phyloP scores from a whole-genome alignment of 2,113 vertebrate genomes.

The Nothobranchius kuhntae region DNA sequence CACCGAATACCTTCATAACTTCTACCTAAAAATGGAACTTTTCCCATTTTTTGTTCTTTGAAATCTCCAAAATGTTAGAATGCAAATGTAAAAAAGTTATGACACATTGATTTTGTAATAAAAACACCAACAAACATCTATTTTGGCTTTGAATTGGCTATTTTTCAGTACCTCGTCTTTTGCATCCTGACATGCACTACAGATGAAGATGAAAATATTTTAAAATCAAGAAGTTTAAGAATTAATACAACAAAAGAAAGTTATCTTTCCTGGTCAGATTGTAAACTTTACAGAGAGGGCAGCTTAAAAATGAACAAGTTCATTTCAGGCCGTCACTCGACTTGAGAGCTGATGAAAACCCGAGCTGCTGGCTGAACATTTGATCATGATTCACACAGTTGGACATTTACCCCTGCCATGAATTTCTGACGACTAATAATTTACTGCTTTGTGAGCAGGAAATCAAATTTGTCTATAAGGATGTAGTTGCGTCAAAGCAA shows the following conservation, averaged over 20 bases:
- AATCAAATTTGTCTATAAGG: slow-evolving; percentile 14
- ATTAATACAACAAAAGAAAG: too few species aligned
- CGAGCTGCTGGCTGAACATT: neutral
- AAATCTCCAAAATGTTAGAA: neutral
- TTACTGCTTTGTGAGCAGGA: neutral
- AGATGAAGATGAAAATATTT: too few species aligned
- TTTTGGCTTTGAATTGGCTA: too few species aligned
- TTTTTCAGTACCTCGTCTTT: too few species aligned
- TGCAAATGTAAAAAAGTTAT: too few species aligned
- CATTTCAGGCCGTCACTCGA: neutral
- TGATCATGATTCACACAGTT: slow-evolving; percentile 2
- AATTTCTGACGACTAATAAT: neutral
- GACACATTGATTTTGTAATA: too few species aligned
- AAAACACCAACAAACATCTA: too few species aligned
- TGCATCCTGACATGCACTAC: too few species aligned
- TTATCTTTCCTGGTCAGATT: too few species aligned
- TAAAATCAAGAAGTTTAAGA: too few species aligned
- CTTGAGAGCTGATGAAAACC: neutral
- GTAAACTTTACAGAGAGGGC: too few species aligned
- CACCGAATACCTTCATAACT: neutral
- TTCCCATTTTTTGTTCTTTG: neutral
- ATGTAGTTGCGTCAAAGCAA: neutral
- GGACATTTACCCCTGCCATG: neutral
- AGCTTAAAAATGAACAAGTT: too few species aligned
- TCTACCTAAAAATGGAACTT: neutral